A percentile compares a stretch with the other conserved stretches of the same genome.
phyloP scores from a whole-genome alignment of 2,888 invertebrate species.

The Philonicus albiceps region DNA sequence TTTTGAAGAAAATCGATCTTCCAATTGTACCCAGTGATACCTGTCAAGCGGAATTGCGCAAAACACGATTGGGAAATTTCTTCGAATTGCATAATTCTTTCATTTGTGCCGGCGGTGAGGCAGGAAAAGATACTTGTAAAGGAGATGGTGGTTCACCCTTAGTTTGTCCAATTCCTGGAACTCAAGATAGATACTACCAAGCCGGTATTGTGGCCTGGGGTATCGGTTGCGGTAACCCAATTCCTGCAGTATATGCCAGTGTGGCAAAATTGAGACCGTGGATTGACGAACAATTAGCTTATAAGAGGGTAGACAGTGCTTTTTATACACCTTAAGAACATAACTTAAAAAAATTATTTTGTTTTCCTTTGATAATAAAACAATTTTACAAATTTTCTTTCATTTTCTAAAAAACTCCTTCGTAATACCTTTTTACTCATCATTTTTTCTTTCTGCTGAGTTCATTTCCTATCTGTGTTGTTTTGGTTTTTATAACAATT shows the following conservation, averaged over 20 bases:
- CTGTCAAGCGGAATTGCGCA: conserved; percentile 66
- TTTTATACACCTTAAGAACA: background rate
- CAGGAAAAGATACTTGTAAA: conserved; percentile 77
- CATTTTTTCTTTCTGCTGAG: no score
- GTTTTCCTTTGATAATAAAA: background rate
- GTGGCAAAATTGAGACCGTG: conserved; percentile 71
- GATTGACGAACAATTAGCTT: conserved; percentile 66
- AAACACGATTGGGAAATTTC: conserved; percentile 72
- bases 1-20: conserved; percentile 75
- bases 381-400: background rate
- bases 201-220: conserved; percentile 84
- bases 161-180: conserved; percentile 72
- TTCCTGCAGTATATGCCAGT: conserved; percentile 80
- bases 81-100: conserved; percentile 75
- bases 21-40: conserved; percentile 69
- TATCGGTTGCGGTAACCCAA: conserved; percentile 75
- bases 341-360: background rate
- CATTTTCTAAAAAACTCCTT: background rate
- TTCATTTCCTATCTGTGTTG: no score
- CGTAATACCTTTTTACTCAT: no score
- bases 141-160: conserved; percentile 83
- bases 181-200: conserved; percentile 54
- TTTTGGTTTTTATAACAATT: no score
- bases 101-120: conserved; percentile 81
- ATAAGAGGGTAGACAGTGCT: conserved; percentile 43